Evolutionary conservation across 2,797 vertebrate genomes (phyloP).

Genomic region (Pangasius djambal): DNA sequence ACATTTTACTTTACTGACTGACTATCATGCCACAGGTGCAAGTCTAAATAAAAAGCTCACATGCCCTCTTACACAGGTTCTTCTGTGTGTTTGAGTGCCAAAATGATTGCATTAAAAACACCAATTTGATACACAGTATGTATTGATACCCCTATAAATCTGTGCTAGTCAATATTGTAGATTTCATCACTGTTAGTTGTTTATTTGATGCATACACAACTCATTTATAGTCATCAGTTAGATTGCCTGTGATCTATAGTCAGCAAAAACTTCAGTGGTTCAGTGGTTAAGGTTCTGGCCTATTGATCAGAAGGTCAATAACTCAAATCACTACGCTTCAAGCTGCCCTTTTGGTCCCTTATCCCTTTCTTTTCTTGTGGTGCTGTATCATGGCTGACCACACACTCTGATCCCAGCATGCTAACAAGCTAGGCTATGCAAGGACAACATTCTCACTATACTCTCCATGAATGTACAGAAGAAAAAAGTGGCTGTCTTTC

Average conservation of each 20-base stretch:
- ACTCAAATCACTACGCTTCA: not conserved
- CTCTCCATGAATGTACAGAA: not conserved
- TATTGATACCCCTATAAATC: not conserved
- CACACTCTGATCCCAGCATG: not conserved
- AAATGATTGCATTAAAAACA: not conserved
- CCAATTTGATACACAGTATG: not conserved
- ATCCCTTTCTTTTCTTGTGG: not conserved
- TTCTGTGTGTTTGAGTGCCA: not conserved
- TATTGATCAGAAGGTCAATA: constrained; percentile 2
- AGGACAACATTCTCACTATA: not conserved
- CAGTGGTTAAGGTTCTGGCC: not conserved
- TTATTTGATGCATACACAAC: not conserved
- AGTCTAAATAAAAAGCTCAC: not conserved
- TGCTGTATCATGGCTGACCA: not conserved
- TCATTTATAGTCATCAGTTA: not conserved
- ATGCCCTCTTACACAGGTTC: not conserved
- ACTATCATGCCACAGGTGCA: not conserved
- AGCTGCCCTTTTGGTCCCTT: not conserved
- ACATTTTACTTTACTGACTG: not conserved
- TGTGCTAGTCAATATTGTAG: not conserved
- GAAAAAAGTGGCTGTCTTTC: not conserved
- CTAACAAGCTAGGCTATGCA: not conserved
- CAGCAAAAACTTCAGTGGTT: not conserved
- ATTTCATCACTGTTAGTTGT: not conserved
- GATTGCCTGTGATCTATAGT: not conserved